Conservation (phyloP, 2,113 vertebrate genomes). For the Myodes glareolus region DNA sequence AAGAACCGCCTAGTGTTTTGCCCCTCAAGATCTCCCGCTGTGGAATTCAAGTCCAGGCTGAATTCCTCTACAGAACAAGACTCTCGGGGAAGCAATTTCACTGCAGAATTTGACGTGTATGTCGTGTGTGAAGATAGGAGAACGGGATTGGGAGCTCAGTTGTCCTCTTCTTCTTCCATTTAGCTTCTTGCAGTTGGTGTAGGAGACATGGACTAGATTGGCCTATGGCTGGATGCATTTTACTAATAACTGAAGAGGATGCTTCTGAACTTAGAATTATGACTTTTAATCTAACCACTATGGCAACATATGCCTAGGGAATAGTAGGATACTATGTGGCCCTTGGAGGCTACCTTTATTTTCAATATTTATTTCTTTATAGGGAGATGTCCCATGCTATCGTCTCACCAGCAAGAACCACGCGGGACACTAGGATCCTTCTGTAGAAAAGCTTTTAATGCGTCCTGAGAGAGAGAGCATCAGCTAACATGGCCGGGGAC, state of each 20-base stretch:
- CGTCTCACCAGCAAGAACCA: too few relatives aligned
- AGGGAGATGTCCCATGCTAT: too few relatives aligned
- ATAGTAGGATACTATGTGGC: background rate
- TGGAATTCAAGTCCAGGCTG: background rate
- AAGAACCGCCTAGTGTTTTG: rapidly evolving
- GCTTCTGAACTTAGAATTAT: slow-evolving; percentile 2
- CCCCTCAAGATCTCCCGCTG: background rate
- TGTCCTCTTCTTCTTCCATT: background rate
- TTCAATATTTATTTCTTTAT: background rate
- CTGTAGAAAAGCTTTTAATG: too few relatives aligned
- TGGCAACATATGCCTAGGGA: background rate
- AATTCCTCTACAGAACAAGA: background rate
- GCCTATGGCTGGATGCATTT: background rate
- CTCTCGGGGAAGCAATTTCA: background rate
- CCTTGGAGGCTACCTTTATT: background rate
- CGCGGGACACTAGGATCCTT: too few relatives aligned
- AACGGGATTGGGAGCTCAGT: background rate
- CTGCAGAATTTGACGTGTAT: background rate
- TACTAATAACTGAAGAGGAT: background rate
- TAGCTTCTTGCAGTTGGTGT: background rate
- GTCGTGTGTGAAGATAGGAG: background rate
- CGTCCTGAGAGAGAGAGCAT: too few relatives aligned
- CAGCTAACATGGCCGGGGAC: too few relatives aligned
- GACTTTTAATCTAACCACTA: background rate
- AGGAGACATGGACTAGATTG: background rate